These are phyloP conservation scores for Rhineura floridana DNA, from an alignment of 2,113 vertebrate species.

Conservation along the genomic window DNA sequence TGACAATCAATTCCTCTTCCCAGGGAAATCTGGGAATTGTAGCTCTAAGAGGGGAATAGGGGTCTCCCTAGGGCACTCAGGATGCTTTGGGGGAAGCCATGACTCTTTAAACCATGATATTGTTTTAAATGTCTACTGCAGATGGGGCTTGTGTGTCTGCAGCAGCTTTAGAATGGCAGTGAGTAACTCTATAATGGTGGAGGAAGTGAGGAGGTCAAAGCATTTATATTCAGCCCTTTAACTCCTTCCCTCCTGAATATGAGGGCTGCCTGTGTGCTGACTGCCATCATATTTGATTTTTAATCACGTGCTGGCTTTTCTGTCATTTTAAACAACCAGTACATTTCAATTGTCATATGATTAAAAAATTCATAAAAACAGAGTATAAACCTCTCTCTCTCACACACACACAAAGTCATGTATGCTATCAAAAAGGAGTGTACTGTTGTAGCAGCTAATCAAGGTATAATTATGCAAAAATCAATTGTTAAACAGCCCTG, in stretches of 20 bases:
- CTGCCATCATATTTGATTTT: not conserved
- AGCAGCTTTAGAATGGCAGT: not conserved
- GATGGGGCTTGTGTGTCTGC: too few species aligned
- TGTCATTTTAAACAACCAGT: not conserved
- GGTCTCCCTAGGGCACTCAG: too few species aligned
- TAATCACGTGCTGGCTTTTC: not conserved
- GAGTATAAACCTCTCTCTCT: not conserved
- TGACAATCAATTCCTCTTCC: too few species aligned
- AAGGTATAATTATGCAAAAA: not conserved
- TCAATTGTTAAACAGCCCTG: not conserved
- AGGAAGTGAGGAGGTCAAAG: too few species aligned
- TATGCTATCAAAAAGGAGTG: not conserved
- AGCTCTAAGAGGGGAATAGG: too few species aligned
- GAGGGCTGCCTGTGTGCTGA: too few species aligned
- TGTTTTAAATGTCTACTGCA: too few species aligned
- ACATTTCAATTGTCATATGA: not conserved
- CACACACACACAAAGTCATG: not conserved
- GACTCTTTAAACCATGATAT: too few species aligned
- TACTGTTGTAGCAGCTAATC: not conserved
- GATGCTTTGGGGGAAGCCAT: too few species aligned
- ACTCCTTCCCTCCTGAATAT: not conserved
- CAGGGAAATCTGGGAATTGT: too few species aligned
- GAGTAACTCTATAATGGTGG: not conserved
- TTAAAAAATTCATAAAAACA: not conserved
- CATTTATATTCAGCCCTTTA: not conserved